phyloP scores from a whole-genome alignment of 2,797 vertebrate species.

The Numenius phaeopus region DNA sequence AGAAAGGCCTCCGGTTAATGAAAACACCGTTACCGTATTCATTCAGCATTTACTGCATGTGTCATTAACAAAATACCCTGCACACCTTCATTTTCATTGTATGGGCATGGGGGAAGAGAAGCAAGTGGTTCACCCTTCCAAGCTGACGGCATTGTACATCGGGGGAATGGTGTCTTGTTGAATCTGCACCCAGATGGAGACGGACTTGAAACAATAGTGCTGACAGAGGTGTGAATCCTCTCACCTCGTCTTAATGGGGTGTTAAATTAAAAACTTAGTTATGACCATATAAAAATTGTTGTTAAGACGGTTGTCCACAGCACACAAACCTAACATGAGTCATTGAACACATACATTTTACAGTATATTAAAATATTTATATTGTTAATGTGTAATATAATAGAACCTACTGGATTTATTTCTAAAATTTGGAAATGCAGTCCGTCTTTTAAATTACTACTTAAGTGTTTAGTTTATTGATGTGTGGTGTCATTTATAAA shows the following conservation, averaged over 20 bases:
- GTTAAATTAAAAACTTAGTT: slow-evolving; percentile 71
- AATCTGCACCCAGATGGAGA: slow-evolving; percentile 22
- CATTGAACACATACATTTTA: slow-evolving; percentile 51
- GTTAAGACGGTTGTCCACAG: slow-evolving; percentile 32
- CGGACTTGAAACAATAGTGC: slow-evolving; percentile 33
- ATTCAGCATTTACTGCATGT: neutral
- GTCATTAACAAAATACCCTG: neutral
- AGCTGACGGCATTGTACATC: neutral
- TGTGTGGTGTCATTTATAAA: slow-evolving; percentile 56
- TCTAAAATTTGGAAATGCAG: slow-evolving; percentile 42
- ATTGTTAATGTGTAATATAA: slow-evolving; percentile 58
- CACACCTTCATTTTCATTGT: neutral
- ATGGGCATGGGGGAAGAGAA: neutral
- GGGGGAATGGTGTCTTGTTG: neutral
- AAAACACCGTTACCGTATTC: neutral
- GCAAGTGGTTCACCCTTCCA: neutral
- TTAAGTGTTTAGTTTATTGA: slow-evolving; percentile 58
- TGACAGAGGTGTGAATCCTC: slow-evolving; percentile 35
- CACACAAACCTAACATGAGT: slow-evolving; percentile 37
- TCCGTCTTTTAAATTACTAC: slow-evolving; percentile 63
- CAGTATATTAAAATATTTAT: slow-evolving; percentile 71
- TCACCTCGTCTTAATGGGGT: slow-evolving; percentile 48
- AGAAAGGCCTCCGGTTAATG: neutral
- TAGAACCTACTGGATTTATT: slow-evolving; percentile 39
- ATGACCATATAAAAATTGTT: slow-evolving; percentile 49